Base-by-base conservation (phyloP, 2,113 vertebrate species). In the Lathamus discolor region DNA sequence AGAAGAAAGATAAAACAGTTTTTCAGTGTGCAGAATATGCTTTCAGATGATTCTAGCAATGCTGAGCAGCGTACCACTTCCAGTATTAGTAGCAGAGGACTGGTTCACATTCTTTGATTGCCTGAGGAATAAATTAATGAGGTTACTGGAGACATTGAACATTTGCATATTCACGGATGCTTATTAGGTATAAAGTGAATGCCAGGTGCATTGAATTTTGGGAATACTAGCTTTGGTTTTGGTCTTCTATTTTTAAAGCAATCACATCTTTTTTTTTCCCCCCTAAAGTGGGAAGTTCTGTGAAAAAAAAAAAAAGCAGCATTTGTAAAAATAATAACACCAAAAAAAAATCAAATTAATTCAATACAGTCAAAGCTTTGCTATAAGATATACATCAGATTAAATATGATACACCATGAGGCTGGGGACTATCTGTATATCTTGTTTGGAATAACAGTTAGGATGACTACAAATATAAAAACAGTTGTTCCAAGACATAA, bases 61-160 rank as follows among this genome's bases (percentile, higher is more conserved):
- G 86, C 96, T 95, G 94, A 94, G 83, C 96, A 0, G 80, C 51
- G 33, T 78, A 97, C 95, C 78, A 94, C 88, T 97, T 95, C 93
- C 86, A 96, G 96, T 95, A 82, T 97, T 96, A 88, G 96, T 97
- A 96, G 94, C 93, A 95, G 92, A 97, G 96, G 97, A 96, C 97
- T 92, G 98, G 96, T 96, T 97, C 97, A 96, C 95, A 96, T 98
- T 97, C 97, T 94, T 96, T 97, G 97, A 98, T 97, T 98, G 98
- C 98, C 98, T 98, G 97, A 98, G 98, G 98, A 98, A 98, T 98
- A 98, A 98, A 98, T 98, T 98, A 98, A 98, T 98, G 98, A 98
- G 97, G 98, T 98, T 98, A 98, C 97, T 90, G 93, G 96, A 98
- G 97, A 98, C 97, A 95, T 92, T 88, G 97, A 95, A 83, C 94